Base-by-base conservation (phyloP, 2,113 vertebrate genomes). In the Oostethus manadensis region DNA sequence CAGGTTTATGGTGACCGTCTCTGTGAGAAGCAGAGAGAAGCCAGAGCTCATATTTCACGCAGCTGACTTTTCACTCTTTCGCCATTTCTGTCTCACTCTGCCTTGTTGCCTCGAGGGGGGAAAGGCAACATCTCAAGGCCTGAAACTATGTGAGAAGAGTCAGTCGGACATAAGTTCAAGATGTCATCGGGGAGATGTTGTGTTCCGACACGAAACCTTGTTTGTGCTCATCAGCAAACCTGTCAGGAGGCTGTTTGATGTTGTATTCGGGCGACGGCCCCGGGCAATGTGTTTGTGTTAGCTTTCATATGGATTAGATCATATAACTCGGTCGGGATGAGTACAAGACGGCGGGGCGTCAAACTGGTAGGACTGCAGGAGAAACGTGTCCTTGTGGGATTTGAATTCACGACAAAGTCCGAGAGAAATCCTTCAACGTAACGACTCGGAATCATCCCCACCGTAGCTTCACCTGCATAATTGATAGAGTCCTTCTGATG, bases 171-270 rank as follows among this genome's bases (percentile, higher is more conserved):
- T 73, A 86, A 81, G 87, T 89, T 89, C 87, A 88, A 84, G 71
- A 86, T 87, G 82, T 89, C 83, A 88, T 75, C 69, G 66, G 47
- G 69, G 83, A 88, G 82, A 81, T 87, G 85, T 84, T 88, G 78
- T 86, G 87, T 89, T 88, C 78, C 77, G 71, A 88, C 88, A 88
- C 66, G 84, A 89, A 84, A 70, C 56, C 83, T 80, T 84, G 86
- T 88, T 91, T 87, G 88, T 80, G 82, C 88, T 90, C 83, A 87
- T 89, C 88, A 87, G 87, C 82, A 86, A 88, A 84, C 80, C 82
- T 89, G 89, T 90, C 89, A 89, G 81, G 78, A 73, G 60, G 70
- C 60, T 45, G 76, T 88, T 86, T 88, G 83, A 86, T 89, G 85
- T 78, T 73, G 83, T 72, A 81, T 89, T 89, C 84, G 76, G 68